These are phyloP conservation scores for Ctenochaetus hawaiiensis DNA, from an alignment of 2,797 vertebrate species.

Conservation along the genomic window DNA sequence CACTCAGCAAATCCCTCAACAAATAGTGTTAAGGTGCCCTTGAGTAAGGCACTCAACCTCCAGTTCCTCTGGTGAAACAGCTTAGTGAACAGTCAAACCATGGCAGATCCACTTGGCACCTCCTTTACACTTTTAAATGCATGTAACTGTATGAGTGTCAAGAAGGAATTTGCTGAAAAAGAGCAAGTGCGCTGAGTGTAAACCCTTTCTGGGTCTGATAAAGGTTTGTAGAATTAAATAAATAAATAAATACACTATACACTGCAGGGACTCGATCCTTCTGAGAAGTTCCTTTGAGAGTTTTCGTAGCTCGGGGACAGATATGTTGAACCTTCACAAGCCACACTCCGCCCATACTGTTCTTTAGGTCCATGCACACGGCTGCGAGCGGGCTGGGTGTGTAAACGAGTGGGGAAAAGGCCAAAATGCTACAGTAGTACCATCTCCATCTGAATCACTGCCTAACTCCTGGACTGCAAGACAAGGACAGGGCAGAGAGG, in stretches of 20 bases:
- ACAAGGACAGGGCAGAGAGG: slow-evolving; percentile 32
- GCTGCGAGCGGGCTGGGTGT: slow-evolving; percentile 41
- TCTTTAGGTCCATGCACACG: slow-evolving; percentile 64
- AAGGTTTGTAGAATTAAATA: slow-evolving; percentile 69
- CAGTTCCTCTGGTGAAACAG: slow-evolving; percentile 52
- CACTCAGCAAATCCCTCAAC: slow-evolving; percentile 48
- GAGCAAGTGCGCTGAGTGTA: slow-evolving; percentile 32
- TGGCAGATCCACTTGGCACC: slow-evolving; percentile 19
- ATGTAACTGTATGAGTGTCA: slow-evolving; percentile 17
- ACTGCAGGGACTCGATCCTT: slow-evolving; percentile 56
- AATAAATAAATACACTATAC: slow-evolving; percentile 84
- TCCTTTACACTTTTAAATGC: slow-evolving; percentile 11
- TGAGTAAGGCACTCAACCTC: slow-evolving; percentile 76
- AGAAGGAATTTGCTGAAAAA: slow-evolving; percentile 15
- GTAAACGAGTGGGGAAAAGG: slow-evolving; percentile 33
- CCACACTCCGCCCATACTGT: slow-evolving; percentile 36
- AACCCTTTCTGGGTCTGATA: slow-evolving; percentile 38
- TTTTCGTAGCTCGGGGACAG: slow-evolving; percentile 36
- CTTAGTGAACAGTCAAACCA: slow-evolving; percentile 32
- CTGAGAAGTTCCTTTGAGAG: slow-evolving; percentile 51
- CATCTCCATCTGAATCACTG: slow-evolving; percentile 40
- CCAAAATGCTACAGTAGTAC: slow-evolving; percentile 79
- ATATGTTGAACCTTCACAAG: slow-evolving; percentile 46
- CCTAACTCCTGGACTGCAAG: slow-evolving; percentile 24
- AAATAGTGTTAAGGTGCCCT: slow-evolving; percentile 65